phyloP scores from a whole-genome alignment of 2,888 invertebrate species.

The Chrysolina haemoptera region DNA sequence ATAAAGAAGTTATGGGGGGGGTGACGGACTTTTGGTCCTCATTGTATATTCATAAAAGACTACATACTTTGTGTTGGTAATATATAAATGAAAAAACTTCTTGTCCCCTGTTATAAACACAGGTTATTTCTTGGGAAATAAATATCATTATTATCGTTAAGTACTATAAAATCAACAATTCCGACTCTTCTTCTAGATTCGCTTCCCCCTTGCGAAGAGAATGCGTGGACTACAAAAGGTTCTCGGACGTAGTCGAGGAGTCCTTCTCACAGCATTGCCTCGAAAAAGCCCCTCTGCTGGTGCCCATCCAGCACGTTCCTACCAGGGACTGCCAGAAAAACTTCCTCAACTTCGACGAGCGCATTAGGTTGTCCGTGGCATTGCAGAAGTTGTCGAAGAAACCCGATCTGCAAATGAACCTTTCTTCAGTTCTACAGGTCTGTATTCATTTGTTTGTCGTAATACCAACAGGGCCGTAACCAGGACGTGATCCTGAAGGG shows the following conservation, averaged over 20 bases:
- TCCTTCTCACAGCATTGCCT: constrained; percentile 78
- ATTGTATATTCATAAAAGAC: too few species aligned
- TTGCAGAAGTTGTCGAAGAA: constrained; percentile 79
- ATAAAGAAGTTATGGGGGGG: too few species aligned
- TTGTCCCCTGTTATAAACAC: too few species aligned
- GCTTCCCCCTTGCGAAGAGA: constrained; percentile 75
- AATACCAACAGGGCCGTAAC: too few species aligned
- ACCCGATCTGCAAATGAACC: constrained; percentile 79
- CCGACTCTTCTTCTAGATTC: constrained; percentile 71
- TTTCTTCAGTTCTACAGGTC: constrained; percentile 79
- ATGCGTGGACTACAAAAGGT: constrained; percentile 78
- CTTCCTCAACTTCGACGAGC: constrained; percentile 84
- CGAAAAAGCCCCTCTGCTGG: constrained; percentile 78
- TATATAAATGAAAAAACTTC: too few species aligned
- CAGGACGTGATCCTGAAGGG: too few species aligned
- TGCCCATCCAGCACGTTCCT: constrained; percentile 81
- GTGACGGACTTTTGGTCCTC: too few species aligned
- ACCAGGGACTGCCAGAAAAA: constrained; percentile 75
- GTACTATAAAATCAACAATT: not conserved
- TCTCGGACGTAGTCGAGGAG: constrained; percentile 79
- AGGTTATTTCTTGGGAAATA: too few species aligned
- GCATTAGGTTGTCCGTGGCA: constrained; percentile 76
- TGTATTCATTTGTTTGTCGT: constrained; percentile 11
- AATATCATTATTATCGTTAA: too few species aligned
- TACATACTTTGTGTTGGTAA: too few species aligned